Evolutionary conservation across 1,140 invertebrate genomes (phyloP).

Genomic region (Gryllus bimaculatus): DNA sequence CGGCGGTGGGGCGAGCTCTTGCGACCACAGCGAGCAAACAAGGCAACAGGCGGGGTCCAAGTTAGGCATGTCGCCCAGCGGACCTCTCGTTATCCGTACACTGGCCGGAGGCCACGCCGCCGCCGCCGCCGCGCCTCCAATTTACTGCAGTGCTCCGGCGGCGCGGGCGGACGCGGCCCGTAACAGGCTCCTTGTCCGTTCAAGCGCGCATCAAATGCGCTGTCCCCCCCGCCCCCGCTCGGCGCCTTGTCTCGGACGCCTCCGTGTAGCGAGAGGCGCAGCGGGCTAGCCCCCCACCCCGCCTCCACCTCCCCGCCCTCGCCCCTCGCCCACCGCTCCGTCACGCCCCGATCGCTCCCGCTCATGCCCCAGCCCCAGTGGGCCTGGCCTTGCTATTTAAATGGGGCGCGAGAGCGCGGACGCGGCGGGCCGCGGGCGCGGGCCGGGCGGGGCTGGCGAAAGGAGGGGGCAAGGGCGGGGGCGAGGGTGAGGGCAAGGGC

Average conservation of each 20-base stretch:
- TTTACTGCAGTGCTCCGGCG: neutral
- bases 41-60: neutral
- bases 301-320: neutral
- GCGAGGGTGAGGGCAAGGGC: no score
- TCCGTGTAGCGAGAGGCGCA: neutral
- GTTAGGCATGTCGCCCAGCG: neutral
- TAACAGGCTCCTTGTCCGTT: neutral
- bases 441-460: no score
- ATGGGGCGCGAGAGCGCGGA: no score
- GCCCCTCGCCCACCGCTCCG: neutral
- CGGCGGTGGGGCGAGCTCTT: neutral
- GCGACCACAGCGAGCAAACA: neutral
- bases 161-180: neutral
- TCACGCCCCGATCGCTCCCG: no score
- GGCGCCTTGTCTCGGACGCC: neutral
- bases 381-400: no score
- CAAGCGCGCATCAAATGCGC: neutral
- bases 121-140: neutral
- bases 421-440: no score
- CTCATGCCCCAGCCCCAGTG: neutral
- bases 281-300: no score
- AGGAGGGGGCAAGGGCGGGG: no score
- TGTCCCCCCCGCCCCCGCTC: no score
- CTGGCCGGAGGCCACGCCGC: neutral
- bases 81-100: neutral